Evolutionary conservation across 2,113 vertebrate genomes (phyloP).

Genomic region (Neolamprologus hecqui): DNA sequence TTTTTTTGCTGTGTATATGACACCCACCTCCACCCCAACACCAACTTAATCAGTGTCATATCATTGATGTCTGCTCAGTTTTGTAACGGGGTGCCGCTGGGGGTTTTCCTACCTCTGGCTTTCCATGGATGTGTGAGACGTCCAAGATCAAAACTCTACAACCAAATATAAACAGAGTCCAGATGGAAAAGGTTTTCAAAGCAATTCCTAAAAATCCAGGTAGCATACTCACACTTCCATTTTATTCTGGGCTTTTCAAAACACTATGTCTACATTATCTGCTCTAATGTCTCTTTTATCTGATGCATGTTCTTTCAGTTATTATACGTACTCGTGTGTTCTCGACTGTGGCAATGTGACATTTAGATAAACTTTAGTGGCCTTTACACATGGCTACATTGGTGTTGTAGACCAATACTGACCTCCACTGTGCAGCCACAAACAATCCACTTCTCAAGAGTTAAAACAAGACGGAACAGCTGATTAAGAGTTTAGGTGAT

Average conservation of each 20-base stretch:
- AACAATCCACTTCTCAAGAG: not conserved
- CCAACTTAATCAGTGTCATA: not conserved
- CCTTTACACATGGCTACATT: not conserved
- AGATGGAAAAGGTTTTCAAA: not conserved
- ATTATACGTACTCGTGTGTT: not conserved
- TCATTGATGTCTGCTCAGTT: not conserved
- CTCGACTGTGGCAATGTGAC: not conserved
- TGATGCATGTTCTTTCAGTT: not conserved
- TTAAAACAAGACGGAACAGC: not conserved
- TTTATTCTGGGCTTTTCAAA: not conserved
- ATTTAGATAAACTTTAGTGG: not conserved
- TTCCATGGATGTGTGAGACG: not conserved
- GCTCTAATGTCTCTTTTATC: not conserved
- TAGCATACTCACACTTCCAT: not conserved
- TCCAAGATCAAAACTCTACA: not conserved
- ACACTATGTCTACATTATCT: not conserved
- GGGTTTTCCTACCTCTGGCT: rapidly evolving
- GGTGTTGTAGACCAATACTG: not conserved
- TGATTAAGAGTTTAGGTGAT: not conserved
- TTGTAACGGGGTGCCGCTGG: not conserved
- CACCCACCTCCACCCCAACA: not conserved
- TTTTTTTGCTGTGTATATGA: not conserved
- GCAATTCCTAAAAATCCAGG: not conserved
- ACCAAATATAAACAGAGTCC: not conserved
- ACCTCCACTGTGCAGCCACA: not conserved